A percentile compares a stretch with the other conserved stretches of the same genome.
Evolutionary conservation across 1,140 invertebrate genomes (phyloP).

Genomic region (Diabrotica undecimpunctata): DNA sequence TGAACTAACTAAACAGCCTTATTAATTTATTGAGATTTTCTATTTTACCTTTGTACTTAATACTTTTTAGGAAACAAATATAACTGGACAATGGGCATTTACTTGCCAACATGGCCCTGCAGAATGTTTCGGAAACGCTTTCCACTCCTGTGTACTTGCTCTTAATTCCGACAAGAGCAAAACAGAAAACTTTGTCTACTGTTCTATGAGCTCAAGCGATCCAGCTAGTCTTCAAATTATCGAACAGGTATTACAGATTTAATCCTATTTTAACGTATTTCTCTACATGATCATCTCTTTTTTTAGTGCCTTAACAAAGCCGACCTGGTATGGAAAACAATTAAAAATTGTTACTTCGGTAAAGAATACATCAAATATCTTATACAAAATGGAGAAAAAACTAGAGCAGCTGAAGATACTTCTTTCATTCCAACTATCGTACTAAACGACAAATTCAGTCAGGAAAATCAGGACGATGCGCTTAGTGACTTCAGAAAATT

Average conservation of each 20-base stretch:
- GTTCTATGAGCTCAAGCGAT: slow-evolving; percentile 46
- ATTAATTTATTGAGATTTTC: too few relatives aligned
- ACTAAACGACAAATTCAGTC: slow-evolving; percentile 49
- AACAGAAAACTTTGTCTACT: slow-evolving; percentile 49
- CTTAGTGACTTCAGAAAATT: slow-evolving; percentile 26
- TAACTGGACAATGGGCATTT: slow-evolving; percentile 51
- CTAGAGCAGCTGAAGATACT: slow-evolving; percentile 46
- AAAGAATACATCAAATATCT: slow-evolving; percentile 49
- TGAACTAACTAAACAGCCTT: too few relatives aligned
- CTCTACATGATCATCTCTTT: too few relatives aligned
- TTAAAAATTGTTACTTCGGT: slow-evolving; percentile 44
- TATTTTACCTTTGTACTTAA: too few relatives aligned
- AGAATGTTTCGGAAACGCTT: slow-evolving; percentile 63
- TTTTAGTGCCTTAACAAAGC: slow-evolving; percentile 51
- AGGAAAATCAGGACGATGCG: slow-evolving; percentile 22
- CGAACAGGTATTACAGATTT: not conserved
- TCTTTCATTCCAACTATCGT: slow-evolving; percentile 61
- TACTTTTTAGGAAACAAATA: slow-evolving; percentile 8
- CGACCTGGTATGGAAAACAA: slow-evolving; percentile 40
- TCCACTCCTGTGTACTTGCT: slow-evolving; percentile 61
- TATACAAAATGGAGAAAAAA: slow-evolving; percentile 55
- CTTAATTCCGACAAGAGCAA: slow-evolving; percentile 42
- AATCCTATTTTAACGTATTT: too few relatives aligned
- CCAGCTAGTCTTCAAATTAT: not conserved
- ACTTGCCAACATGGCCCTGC: slow-evolving; percentile 62